These are phyloP conservation scores for Synodontis membranacea DNA, from an alignment of 2,113 vertebrate genomes.

Conservation along the genomic window DNA sequence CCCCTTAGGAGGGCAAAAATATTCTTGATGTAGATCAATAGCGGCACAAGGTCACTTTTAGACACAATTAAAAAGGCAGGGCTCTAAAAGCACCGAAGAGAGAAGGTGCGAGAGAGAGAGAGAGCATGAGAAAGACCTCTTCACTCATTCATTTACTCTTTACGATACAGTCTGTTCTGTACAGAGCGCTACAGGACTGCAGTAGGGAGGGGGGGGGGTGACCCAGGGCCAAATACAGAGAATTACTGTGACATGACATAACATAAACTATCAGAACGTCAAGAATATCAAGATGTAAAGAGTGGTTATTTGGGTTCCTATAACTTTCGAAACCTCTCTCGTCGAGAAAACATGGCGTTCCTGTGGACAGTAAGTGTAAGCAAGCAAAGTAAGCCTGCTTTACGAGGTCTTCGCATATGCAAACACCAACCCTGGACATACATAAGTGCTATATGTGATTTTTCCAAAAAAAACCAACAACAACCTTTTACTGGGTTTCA, in stretches of 20 bases:
- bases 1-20: slow-evolving; percentile 44
- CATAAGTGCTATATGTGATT: not conserved
- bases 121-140: not conserved
- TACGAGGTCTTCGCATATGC: not conserved
- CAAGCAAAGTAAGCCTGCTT: not conserved
- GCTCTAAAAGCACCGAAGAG: not conserved
- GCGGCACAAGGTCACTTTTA: slow-evolving; percentile 52
- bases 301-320: not conserved
- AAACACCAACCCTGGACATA: not conserved
- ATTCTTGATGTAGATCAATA: slow-evolving; percentile 54
- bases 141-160: not conserved
- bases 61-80: slow-evolving; percentile 24
- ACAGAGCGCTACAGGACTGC: not conserved
- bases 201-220: too few species aligned
- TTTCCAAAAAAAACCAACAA: not conserved
- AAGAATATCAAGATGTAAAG: not conserved
- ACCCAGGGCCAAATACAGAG: not conserved
- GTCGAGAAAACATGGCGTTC: not conserved
- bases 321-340: not conserved
- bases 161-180: not conserved
- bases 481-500: not conserved
- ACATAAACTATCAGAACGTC: not conserved
- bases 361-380: not conserved
- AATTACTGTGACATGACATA: not conserved
- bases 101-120: not conserved